Evolutionary conservation across 2,113 vertebrate genomes (phyloP), one percentile per base, ranked within the genome.

Genomic region (Mus pahari): DNA sequence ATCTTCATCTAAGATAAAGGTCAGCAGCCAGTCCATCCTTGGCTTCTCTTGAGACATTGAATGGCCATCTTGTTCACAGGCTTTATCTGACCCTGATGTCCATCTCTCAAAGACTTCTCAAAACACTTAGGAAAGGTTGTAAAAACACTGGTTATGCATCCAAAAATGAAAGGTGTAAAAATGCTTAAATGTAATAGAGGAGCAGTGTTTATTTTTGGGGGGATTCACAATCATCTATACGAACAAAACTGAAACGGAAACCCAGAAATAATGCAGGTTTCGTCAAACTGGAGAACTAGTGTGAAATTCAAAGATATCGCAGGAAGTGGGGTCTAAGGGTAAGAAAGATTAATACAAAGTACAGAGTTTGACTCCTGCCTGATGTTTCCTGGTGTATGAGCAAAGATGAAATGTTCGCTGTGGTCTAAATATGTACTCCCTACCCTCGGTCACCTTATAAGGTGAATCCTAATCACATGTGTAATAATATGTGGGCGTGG

Each of bases 121-220:
- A 91, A 93, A 26, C 75, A 70, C 48, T 79, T 75, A 53, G 48
- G 17, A 83, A 93, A 87, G 16, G 22, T 42, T 94, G 3, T 95
- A 22, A 83, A n/a, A 94, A 86, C 42, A 78, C 7, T 6, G 45
- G 10, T 50, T 26, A 16, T 70, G 17, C 53, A 55, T 88, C 92
- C 83, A 28, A 96, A 96, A 94, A 87, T 39, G 39, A 84, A 75
- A 48, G 31, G 68, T 82, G n/a, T 36, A 82, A 60, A 42, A 42
- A 62, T 45, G 22, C 19, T 68, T 91, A 66, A 45, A 64, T 81
- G 39, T 74, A 55, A 75, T 8, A 53, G 48, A 53, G 39, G 84
- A 86, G 42, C 50, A 70, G 42, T 39, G 83, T 48, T 55, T 81
- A 70, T 36, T 39, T 75, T 48, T 4, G 36, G 42, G 62, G 39